Percentiles rank a stretch among this genome's conserved stretches.
Conservation (phyloP, 2,888 invertebrate species). For the Himalopsyche japonica region DNA sequence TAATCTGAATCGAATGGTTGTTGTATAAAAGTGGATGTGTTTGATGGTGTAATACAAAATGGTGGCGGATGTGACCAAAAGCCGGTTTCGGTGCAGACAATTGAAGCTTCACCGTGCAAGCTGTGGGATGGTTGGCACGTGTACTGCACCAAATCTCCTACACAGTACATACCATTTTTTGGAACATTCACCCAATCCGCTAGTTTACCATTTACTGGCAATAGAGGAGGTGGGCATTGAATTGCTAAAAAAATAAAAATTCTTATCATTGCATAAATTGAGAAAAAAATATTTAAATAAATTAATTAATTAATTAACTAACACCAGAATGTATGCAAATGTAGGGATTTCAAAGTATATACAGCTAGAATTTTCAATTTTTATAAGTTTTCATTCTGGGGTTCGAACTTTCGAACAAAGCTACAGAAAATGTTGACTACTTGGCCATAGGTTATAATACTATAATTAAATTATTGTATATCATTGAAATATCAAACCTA, state of each 20-base stretch:
- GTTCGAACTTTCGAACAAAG: too few species aligned
- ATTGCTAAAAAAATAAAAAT: slow-evolving; percentile 64
- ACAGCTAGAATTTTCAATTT: too few species aligned
- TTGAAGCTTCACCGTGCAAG: slow-evolving; percentile 76
- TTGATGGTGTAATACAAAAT: slow-evolving; percentile 61
- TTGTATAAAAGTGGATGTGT: not conserved
- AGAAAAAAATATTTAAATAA: too few species aligned
- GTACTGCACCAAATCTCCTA: slow-evolving; percentile 81
- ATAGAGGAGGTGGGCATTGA: slow-evolving; percentile 75
- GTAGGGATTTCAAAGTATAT: too few species aligned
- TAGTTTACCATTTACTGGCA: slow-evolving; percentile 72
- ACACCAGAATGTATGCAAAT: too few species aligned
- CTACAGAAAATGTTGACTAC: too few species aligned
- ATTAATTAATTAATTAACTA: too few species aligned
- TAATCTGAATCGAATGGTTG: not conserved
- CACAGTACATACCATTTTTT: slow-evolving; percentile 68
- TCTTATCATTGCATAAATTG: not conserved
- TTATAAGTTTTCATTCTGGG: too few species aligned
- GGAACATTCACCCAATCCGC: slow-evolving; percentile 58
- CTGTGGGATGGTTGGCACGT: slow-evolving; percentile 70
- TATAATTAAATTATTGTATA: too few species aligned
- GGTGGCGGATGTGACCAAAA: slow-evolving; percentile 88
- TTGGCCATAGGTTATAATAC: too few species aligned
- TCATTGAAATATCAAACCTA: slow-evolving; percentile 60
- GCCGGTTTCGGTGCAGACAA: slow-evolving; percentile 85